Conservation (phyloP, 2,888 invertebrate species). For the Drosophila robusta region DNA sequence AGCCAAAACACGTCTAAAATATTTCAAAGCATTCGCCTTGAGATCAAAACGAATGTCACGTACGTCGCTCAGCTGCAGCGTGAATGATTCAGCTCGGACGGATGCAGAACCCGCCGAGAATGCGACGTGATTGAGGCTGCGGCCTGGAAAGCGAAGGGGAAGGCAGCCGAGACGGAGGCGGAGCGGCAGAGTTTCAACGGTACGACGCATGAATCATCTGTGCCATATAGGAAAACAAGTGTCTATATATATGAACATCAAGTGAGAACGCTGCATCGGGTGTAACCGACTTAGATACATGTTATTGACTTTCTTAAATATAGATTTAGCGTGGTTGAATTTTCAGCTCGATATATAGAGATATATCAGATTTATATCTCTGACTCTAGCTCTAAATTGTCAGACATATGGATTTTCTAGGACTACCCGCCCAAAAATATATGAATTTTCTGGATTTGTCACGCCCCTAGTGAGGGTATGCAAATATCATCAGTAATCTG, state of each 20-base stretch:
- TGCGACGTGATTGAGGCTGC: constrained; percentile 64
- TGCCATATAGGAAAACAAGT: constrained; percentile 15
- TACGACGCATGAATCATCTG: constrained; percentile 31
- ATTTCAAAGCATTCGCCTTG: constrained; percentile 8
- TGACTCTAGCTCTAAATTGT: too few relatives aligned
- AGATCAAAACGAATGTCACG: constrained; percentile 49
- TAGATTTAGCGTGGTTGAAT: too few relatives aligned
- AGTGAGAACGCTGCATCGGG: too few relatives aligned
- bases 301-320: not conserved
- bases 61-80: constrained; percentile 29
- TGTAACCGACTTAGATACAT: too few relatives aligned
- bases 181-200: constrained; percentile 13
- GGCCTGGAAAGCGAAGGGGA: constrained; percentile 6
- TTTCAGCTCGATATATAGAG: too few relatives aligned
- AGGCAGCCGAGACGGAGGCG: not conserved
- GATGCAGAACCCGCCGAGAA: constrained; percentile 49
- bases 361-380: too few relatives aligned
- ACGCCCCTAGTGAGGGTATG: too few relatives aligned
- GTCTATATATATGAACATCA: too few relatives aligned
- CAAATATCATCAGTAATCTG: too few relatives aligned
- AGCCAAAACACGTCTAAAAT: constrained; percentile 20
- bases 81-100: constrained; percentile 49
- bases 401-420: too few relatives aligned
- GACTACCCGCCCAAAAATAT: too few relatives aligned
- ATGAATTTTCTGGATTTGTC: too few relatives aligned